Percentiles rank a stretch among this genome's conserved stretches.
phyloP scores from a whole-genome alignment of 2,113 vertebrate species.

The Syngnathus floridae region DNA sequence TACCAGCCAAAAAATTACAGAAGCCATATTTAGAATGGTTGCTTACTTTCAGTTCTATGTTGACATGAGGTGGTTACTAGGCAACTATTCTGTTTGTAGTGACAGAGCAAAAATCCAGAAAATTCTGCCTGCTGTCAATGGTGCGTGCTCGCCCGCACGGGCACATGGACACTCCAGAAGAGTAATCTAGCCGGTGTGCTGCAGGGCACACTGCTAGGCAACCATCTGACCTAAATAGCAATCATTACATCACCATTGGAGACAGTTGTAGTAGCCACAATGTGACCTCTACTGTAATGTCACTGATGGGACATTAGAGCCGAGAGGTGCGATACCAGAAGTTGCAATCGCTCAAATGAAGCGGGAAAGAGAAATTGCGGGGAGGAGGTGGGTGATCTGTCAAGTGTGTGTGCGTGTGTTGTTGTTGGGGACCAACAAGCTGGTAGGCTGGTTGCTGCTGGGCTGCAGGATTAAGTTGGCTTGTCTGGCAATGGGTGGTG shows the following conservation, averaged over 20 bases:
- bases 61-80: not conserved
- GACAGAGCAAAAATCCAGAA: conserved; percentile 10
- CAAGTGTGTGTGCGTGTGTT: conserved; percentile 30
- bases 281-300: conserved; percentile 58
- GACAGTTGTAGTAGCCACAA: conserved; percentile 53
- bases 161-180: conserved; percentile 12
- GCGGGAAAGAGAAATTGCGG: conserved; percentile 29
- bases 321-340: conserved; percentile 7
- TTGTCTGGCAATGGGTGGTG: conserved; percentile 67
- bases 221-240: conserved; percentile 70
- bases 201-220: conserved; percentile 62
- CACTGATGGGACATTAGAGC: conserved; percentile 30
- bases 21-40: not conserved
- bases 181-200: conserved; percentile 56
- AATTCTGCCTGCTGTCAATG: conserved; percentile 4
- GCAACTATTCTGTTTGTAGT: not conserved
- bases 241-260: conserved; percentile 55
- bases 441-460: conserved; percentile 60
- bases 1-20: too few species aligned
- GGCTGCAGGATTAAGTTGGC: conserved; percentile 68
- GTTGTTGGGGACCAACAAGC: conserved; percentile 62
- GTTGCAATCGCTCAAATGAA: conserved; percentile 17
- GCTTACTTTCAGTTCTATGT: not conserved
- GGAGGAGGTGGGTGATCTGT: conserved; percentile 17
- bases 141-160: conserved; percentile 1